Conservation (phyloP, 2,113 vertebrate genomes). For the Ivindomyrus marchei region DNA sequence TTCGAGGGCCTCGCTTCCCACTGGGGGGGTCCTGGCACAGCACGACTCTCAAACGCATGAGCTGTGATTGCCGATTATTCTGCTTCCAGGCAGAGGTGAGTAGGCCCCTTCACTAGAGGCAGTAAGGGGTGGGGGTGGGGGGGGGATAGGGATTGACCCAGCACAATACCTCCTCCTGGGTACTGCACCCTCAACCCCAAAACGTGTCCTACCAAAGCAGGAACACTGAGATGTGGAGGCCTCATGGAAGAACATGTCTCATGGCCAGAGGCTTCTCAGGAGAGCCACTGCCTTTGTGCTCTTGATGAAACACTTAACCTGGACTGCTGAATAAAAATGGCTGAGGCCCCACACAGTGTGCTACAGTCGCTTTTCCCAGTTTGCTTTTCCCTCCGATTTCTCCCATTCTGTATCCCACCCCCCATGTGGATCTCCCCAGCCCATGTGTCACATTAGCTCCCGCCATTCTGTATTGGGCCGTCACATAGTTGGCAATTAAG, state of each 20-base stretch:
- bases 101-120: not conserved
- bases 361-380: not conserved
- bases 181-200: not conserved
- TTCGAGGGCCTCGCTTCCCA: not conserved
- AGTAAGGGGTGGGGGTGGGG: not conserved
- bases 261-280: not conserved
- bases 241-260: not conserved
- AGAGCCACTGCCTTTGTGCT: not conserved
- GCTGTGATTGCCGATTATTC: not conserved
- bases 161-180: not conserved
- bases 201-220: not conserved
- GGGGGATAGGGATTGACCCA: not conserved
- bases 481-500: not conserved
- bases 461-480: not conserved
- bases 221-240: not conserved
- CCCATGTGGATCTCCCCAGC: not conserved
- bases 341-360: not conserved
- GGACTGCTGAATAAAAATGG: not conserved
- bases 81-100: not conserved
- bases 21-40: not conserved
- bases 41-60: not conserved
- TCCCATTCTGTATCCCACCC: not conserved
- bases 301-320: not conserved
- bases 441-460: not conserved
- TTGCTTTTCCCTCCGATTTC: not conserved